Evolutionary conservation across 2,113 vertebrate species (phyloP).

Genomic region (Forbesichthys papilliferus): DNA sequence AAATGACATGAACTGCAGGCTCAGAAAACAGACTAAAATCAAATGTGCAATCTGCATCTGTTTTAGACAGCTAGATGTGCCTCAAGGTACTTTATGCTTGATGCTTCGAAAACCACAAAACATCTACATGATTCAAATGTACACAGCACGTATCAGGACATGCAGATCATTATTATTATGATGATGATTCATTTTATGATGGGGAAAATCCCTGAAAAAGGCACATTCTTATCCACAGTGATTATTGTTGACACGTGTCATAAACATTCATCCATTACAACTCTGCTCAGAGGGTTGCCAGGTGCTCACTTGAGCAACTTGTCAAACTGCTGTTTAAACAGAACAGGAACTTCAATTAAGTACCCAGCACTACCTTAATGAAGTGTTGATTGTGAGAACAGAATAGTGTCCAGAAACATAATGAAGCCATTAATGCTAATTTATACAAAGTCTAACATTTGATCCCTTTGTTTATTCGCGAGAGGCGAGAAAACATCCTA

Average conservation of each 20-base stretch:
- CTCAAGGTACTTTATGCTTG: too few relatives aligned
- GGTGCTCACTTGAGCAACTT: slow-evolving; percentile 54
- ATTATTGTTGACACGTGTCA: slow-evolving; percentile 37
- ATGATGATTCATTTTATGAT: too few relatives aligned
- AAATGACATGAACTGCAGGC: too few relatives aligned
- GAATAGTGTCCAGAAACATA: slow-evolving; percentile 65
- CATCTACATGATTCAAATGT: too few relatives aligned
- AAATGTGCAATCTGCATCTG: too few relatives aligned
- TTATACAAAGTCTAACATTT: slow-evolving; percentile 75
- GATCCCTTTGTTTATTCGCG: slow-evolving; percentile 73
- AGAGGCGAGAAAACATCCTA: slow-evolving; percentile 66
- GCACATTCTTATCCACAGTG: slow-evolving; percentile 2
- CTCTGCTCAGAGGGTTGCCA: slow-evolving; percentile 39
- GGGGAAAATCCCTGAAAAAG: slow-evolving; percentile 8
- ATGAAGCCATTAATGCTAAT: slow-evolving; percentile 77
- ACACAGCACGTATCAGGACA: too few relatives aligned
- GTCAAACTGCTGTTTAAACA: slow-evolving; percentile 64
- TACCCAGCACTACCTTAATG: slow-evolving; percentile 62
- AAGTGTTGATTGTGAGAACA: slow-evolving; percentile 62
- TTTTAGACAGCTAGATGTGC: too few relatives aligned
- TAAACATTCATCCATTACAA: slow-evolving; percentile 50
- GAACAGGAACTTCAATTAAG: slow-evolving; percentile 74
- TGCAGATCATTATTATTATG: too few relatives aligned
- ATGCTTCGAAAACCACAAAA: too few relatives aligned
- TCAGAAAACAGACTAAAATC: too few relatives aligned